Conservation (phyloP, 2,797 vertebrate genomes). For the Sebastes vulpes region DNA sequence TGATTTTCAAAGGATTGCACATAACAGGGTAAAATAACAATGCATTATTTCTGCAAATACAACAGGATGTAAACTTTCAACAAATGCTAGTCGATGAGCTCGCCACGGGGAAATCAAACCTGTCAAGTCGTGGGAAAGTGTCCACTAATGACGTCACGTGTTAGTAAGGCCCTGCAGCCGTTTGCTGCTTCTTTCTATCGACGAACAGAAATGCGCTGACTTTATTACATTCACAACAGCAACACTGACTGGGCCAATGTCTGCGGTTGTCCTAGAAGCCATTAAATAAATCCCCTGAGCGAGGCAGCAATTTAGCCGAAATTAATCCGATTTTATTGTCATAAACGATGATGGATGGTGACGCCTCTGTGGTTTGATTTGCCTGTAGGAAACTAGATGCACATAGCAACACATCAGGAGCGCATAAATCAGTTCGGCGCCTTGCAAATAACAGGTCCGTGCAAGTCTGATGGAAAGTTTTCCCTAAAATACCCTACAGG, state of each 20-base stretch:
- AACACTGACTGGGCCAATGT: not conserved
- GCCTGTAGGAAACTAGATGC: conserved; percentile 18
- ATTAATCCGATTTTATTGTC: not conserved
- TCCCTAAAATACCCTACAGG: conserved; percentile 34
- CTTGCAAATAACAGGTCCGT: conserved; percentile 50
- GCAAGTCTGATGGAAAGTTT: conserved; percentile 45
- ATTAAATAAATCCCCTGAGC: conserved; percentile 1
- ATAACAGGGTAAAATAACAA: not conserved
- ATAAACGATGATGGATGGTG: conserved; percentile 3
- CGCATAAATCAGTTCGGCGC: conserved; percentile 17
- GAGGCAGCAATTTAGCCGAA: not conserved
- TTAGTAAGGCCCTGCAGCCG: conserved; percentile 31
- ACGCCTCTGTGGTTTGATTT: not conserved
- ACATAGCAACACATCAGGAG: not conserved
- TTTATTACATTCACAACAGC: conserved; percentile 18
- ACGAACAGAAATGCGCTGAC: conserved; percentile 41
- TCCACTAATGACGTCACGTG: not conserved
- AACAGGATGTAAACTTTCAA: not conserved
- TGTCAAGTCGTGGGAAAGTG: conserved; percentile 33
- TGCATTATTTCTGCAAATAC: not conserved
- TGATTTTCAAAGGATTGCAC: not conserved
- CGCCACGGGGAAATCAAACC: not conserved
- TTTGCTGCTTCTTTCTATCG: conserved; percentile 24
- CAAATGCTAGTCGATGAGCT: not conserved
- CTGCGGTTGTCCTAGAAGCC: not conserved